Evolutionary conservation across 2,888 invertebrate species (phyloP), one percentile per base, ranked within the genome.

Genomic region (Atrina japonica): DNA sequence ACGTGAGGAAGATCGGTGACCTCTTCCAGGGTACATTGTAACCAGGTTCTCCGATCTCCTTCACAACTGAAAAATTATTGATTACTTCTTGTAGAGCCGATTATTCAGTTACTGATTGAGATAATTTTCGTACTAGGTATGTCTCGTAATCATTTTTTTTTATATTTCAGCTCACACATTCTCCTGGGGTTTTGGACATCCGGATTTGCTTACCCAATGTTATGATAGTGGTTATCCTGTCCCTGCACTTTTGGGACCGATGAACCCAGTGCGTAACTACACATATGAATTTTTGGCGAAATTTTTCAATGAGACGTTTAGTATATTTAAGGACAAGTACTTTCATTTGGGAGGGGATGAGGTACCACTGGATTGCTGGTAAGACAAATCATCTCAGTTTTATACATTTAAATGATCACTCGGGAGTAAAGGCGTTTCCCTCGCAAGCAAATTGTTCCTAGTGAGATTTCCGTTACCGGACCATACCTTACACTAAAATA

Each of bases 341-440:
- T 64, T 88, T 6, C 89, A 89, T 70, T 75, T 89, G 5, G 90
- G 90, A 6, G 88, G 88, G 1, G 89, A 90, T 70, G 89, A 89
- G 66, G 85, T 88, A 18, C 78, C 81, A 25, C 78, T 80, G 29
- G 68, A 63, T 2, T 89, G 89, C 75, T 89, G 90, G 90, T 88
- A 73, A 66, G 85, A 69, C 14, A 9, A 29, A 16, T 16, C 11
- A 5, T 43, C 6, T n/a, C 16, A 21, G 23, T 11, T 14, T 25
- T 25, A 49, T 25, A 18, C 16, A 64, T 43, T 60, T 14, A 40
- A 23, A n/a, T 27, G n/a, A 16, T 47, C 7, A 16, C 2, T 18
- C n/a, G n/a, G n/a, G n/a, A n/a, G n/a, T n/a, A n/a, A n/a, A n/a
- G n/a, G n/a, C n/a, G n/a, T n/a, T n/a, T n/a, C n/a, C n/a, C n/a